Base-by-base conservation (phyloP, 2,888 invertebrate species). In the Ophion ellenae region DNA sequence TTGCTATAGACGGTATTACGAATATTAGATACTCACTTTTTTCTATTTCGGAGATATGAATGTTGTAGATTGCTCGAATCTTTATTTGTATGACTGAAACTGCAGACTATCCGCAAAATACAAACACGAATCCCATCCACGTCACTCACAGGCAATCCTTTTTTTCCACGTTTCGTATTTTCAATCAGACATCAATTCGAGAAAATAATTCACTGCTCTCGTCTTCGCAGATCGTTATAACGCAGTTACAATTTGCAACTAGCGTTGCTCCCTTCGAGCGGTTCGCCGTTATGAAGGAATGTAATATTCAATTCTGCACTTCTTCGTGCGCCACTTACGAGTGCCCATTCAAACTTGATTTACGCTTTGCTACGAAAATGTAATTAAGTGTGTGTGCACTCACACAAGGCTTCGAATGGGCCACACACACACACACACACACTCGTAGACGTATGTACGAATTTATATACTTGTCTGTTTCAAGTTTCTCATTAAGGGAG, bases 401-500 rank as follows among this genome's bases (percentile, higher is more conserved):
- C 57, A 59, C 10, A 32, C 11, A 59, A 11, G 3, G 20, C n/a
- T 59, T 36, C 28, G 4, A 28, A 28, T 20, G 17, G 5, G 53
- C 14, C 2, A 17, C 17, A 17, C 53, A 53, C 53, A 11, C 53
- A 53, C 11, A 47, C 47, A 9, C 45, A 45, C 45, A 10, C 14
- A 11, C 2, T 2, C 47, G 14, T 17, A 53, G 11, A 53, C 17
- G 14, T 17, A 53, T 53, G 3, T 17, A 53, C 53, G 24, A 61
- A 9, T 61, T 53, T 78, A 40, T 67, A 78, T 73, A 81, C 61
- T 20, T 71, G 61, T 70, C 74, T 81, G 70, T 78, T 86, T 81
- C 86, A 77, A 83, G 83, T 86, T 86, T 86, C 86, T 83, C 83
- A 86, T 86, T 83, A 86, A 86, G 70, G 64, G 77, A 77, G 74